Conservation (phyloP, 2,888 invertebrate genomes). For the Andrena fulva region DNA sequence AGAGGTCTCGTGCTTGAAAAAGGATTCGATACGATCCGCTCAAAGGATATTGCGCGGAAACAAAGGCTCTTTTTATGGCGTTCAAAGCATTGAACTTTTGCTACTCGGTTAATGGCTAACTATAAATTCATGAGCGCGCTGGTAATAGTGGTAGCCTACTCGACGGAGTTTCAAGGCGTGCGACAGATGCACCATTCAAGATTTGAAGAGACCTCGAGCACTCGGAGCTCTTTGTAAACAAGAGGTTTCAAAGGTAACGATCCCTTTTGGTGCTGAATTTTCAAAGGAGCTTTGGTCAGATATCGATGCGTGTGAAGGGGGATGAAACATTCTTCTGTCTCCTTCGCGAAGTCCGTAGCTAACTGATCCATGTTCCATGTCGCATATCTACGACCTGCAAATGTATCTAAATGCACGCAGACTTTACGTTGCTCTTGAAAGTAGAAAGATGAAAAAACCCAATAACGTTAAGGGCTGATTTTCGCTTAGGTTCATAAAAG, state of each 20-base stretch:
- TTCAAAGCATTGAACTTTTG: slow-evolving; percentile 38
- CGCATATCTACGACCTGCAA: too few species aligned
- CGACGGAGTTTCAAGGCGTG: slow-evolving; percentile 10
- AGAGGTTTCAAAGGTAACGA: slow-evolving; percentile 55
- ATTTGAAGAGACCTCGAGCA: slow-evolving; percentile 50
- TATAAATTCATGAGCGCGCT: slow-evolving; percentile 45
- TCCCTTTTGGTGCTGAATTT: slow-evolving; percentile 46
- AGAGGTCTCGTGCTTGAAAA: neutral
- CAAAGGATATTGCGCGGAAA: neutral
- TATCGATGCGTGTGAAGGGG: slow-evolving; percentile 44
- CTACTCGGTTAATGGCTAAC: slow-evolving; percentile 54
- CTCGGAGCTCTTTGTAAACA: slow-evolving; percentile 39
- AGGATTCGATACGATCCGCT: slow-evolving; percentile 21
- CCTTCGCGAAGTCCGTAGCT: too few species aligned
- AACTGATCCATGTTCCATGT: too few species aligned
- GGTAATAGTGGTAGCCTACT: slow-evolving; percentile 34
- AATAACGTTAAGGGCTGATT: too few species aligned
- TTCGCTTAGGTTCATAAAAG: too few species aligned
- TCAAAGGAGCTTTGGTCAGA: slow-evolving; percentile 55
- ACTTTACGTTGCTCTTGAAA: too few species aligned
- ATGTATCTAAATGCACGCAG: too few species aligned
- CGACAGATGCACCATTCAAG: slow-evolving; percentile 52
- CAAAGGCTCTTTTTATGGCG: slow-evolving; percentile 26
- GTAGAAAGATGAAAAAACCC: too few species aligned
- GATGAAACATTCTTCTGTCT: slow-evolving; percentile 16